A percentile compares a stretch with the other conserved stretches of the same genome.
Evolutionary conservation across 2,113 vertebrate genomes (phyloP).

Genomic region (Crotalus tigris): DNA sequence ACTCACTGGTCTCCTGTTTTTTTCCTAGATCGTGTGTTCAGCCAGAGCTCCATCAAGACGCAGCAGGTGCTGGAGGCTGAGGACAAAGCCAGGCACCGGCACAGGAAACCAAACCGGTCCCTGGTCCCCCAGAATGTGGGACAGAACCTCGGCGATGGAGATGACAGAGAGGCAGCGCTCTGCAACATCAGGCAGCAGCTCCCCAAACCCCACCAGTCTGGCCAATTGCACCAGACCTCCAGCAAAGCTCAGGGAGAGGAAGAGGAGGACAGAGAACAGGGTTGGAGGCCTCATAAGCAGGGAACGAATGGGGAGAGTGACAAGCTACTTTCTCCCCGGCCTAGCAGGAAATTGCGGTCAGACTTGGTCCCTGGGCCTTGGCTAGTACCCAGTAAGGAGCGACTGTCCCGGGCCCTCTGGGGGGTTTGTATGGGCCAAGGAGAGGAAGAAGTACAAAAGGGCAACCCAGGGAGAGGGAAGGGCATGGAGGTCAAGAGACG

Average conservation of each 20-base stretch:
- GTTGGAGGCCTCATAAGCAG: not conserved
- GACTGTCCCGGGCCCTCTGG: constrained; percentile 19
- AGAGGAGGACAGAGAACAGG: not conserved
- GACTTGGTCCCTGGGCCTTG: constrained; percentile 6
- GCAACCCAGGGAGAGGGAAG: not conserved
- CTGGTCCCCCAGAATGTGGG: not conserved
- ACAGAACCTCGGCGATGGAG: not conserved
- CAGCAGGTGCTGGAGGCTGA: constrained; percentile 3
- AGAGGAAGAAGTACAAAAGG: not conserved
- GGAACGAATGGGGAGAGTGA: not conserved
- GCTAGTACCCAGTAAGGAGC: constrained; percentile 25
- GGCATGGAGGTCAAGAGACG: constrained; percentile 13
- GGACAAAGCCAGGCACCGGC: constrained; percentile 1
- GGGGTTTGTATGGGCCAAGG: constrained; percentile 6
- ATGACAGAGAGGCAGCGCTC: not conserved
- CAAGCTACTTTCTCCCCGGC: not conserved
- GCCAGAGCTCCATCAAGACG: not conserved
- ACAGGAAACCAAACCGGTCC: not conserved
- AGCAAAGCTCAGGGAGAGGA: not conserved
- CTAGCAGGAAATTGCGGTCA: not conserved
- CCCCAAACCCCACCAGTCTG: not conserved
- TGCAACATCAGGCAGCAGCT: not conserved
- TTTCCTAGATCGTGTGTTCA: constrained; percentile 4
- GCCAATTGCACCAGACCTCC: not conserved
- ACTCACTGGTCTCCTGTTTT: not conserved